Conservation (phyloP, 2,888 invertebrate species). For the Isotomurus palustris region DNA sequence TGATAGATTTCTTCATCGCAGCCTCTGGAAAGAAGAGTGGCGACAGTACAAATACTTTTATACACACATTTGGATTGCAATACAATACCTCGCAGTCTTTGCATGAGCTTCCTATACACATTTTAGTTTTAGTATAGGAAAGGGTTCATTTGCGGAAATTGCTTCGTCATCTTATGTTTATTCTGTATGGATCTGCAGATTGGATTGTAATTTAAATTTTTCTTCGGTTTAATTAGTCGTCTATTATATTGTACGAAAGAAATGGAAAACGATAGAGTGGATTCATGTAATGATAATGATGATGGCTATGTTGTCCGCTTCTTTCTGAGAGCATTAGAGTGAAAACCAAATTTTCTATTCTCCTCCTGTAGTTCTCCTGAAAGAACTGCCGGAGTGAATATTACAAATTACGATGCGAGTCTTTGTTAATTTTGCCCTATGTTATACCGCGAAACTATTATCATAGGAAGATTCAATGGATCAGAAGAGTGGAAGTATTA, state of each 20-base stretch:
- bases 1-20: no score
- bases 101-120: neutral
- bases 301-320: no score
- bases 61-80: neutral
- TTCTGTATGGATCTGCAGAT: slow-evolving; percentile 10
- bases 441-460: no score
- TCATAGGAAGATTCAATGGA: neutral
- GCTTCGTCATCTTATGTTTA: slow-evolving; percentile 28
- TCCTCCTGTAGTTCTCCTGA: neutral
- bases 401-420: neutral
- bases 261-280: neutral
- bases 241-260: slow-evolving; percentile 23
- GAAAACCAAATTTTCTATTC: neutral
- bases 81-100: slow-evolving; percentile 1
- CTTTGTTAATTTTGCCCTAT: neutral
- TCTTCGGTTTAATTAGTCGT: slow-evolving; percentile 38
- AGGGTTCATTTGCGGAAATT: slow-evolving; percentile 14
- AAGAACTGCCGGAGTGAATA: neutral
- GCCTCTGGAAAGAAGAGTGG: neutral
- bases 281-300: slow-evolving; percentile 6
- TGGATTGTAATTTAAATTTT: slow-evolving; percentile 40
- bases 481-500: neutral
- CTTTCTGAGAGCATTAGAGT: slow-evolving; percentile 1
- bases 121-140: no score
- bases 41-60: neutral